A percentile compares a stretch with the other conserved stretches of the same genome.
These are phyloP conservation scores for Charanyca ferruginea DNA, from an alignment of 2,888 invertebrate genomes.

Conservation along the genomic window DNA sequence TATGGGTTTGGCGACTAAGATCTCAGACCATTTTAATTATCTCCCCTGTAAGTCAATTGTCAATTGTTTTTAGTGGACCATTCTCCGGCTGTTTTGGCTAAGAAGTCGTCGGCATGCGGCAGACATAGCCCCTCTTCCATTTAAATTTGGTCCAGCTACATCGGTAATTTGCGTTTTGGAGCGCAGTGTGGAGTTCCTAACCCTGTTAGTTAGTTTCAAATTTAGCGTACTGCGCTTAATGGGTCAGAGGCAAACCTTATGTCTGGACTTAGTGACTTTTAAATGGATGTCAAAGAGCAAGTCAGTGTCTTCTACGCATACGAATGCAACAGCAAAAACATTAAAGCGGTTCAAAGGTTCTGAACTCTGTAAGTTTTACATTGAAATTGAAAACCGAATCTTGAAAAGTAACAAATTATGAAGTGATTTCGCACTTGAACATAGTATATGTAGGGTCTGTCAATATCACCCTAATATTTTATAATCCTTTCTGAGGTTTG, in stretches of 20 bases:
- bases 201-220: constrained; percentile 51
- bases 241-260: constrained; percentile 12
- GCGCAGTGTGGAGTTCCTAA: constrained; percentile 50
- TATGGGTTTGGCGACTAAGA: neutral
- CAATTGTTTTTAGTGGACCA: neutral
- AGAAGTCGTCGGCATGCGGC: constrained; percentile 32
- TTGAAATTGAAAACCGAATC: no score
- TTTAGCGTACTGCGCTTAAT: constrained; percentile 43
- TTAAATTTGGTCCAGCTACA: constrained; percentile 44
- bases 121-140: constrained; percentile 23
- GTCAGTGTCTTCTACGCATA: neutral
- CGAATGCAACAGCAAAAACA: neutral
- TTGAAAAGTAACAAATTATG: neutral
- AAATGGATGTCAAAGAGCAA: constrained; percentile 19
- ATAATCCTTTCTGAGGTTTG: neutral
- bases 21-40: neutral
- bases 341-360: neutral
- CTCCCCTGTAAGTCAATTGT: neutral
- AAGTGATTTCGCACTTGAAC: neutral
- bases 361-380: no score
- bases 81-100: neutral
- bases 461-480: neutral
- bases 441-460: neutral
- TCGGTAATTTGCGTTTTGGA: constrained; percentile 48
- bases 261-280: constrained; percentile 15